A percentile compares a stretch with the other conserved stretches of the same genome.
Evolutionary conservation across 1,140 invertebrate genomes (phyloP).

Genomic region (Tetranychus urticae): DNA sequence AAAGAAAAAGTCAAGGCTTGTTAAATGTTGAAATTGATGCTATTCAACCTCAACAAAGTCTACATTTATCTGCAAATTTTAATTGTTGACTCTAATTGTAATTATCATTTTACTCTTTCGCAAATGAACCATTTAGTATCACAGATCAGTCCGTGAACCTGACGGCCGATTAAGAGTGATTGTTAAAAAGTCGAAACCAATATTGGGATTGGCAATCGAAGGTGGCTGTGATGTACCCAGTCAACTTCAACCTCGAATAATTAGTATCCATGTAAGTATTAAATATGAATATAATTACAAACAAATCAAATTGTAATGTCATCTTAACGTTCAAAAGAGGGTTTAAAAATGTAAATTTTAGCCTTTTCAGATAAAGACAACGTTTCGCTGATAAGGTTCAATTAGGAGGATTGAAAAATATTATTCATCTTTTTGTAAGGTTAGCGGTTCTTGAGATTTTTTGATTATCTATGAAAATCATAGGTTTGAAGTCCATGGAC

Average conservation of each 20-base stretch:
- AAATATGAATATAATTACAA: too few species aligned
- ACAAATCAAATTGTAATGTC: too few species aligned
- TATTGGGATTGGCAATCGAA: conserved; percentile 84
- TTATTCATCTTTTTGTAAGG: too few species aligned
- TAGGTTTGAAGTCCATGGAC: too few species aligned
- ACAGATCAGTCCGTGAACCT: conserved; percentile 42
- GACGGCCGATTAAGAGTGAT: conserved; percentile 52
- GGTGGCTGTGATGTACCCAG: conserved; percentile 71
- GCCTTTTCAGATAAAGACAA: too few species aligned
- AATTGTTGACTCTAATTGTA: neutral
- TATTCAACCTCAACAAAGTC: neutral
- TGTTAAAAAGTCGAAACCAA: conserved; percentile 58
- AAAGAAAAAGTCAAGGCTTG: neutral
- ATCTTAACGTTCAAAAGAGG: too few species aligned
- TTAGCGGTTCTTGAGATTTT: too few species aligned
- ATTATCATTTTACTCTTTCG: neutral
- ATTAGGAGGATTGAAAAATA: too few species aligned
- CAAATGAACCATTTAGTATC: conserved; percentile 7
- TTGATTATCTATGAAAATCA: too few species aligned
- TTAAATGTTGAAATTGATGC: neutral
- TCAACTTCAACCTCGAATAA: conserved; percentile 75
- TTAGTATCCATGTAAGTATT: conserved; percentile 70
- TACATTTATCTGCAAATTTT: neutral
- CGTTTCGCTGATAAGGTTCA: too few species aligned
- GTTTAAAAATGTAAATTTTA: too few species aligned